Base-by-base conservation (phyloP, 2,797 vertebrate genomes). In the Rhinogobio ventralis region DNA sequence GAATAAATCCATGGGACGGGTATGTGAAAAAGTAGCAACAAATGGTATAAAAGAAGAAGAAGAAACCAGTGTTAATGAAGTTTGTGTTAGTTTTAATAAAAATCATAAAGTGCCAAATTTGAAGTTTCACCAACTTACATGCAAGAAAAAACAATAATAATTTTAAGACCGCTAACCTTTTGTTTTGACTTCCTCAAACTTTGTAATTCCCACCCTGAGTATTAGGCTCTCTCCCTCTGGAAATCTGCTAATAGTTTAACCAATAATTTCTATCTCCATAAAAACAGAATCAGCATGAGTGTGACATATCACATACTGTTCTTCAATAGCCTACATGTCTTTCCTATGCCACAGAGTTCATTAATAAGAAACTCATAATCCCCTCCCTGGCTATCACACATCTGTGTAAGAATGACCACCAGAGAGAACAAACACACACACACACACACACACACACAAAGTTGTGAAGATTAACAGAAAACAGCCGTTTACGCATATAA, bases 381-480 rank as follows among this genome's bases (percentile, higher is more conserved):
- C 64, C 46, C 39, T 55, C n/a, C 7, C 73, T 45, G 13, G 62
- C 36, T n/a, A 46, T 82, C 53, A 46, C 68, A 74, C 72, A 66
- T 46, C 7, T 25, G 69, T 97, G 96, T 96, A 96, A 94, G 94
- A 95, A 95, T 94, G 96, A 93, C 93, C 30, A 4, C 73, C 45
- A 66, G 42, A 76, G 39, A 77, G 28, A n/a, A 15, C 66, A 51
- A n/a, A 87, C 92, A 93, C 93, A 92, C 93, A 94, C 93, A 92
- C 90, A 89, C 91, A 91, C 88, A 88, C 76, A 90, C 93, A 36
- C 45, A 28, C 49, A 45, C 91, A 77, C 92, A 93, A 91, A 78
- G n/a, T 15, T n/a, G 1, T 17, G 11, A 30, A 73, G 20, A 79
- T 36, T 13, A 68, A 57, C 15, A 60, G 15, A 46, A 51, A 83